Base-by-base conservation (phyloP, 2,113 vertebrate species). In the Leptobrachium leishanense region DNA sequence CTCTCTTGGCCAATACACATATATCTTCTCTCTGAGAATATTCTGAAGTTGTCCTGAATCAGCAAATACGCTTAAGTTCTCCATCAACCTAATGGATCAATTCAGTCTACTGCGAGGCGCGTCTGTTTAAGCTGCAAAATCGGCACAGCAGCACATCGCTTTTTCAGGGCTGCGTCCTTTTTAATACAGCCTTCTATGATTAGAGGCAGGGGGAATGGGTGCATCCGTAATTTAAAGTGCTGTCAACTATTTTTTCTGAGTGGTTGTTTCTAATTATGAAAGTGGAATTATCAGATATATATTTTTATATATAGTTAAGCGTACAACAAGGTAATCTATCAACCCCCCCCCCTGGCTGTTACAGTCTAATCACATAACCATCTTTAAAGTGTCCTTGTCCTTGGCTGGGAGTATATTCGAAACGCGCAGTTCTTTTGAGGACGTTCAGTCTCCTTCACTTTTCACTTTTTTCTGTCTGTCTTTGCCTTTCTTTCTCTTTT, bases 1-100 rank as follows among this genome's bases (percentile, higher is more conserved):
- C 90, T 92, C 92, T 92, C 20, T 89, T 87, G 91, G 87, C 85
- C 83, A 62, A 82, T 85, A 82, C 66, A 43, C 72, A 79, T 75
- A 84, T 64, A 57, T 76, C 75, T 7, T 3, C 7, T 39, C 72
- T 65, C 41, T 3, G 44, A 64, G 9, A 20, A 43, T 63, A 63
- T 81, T 67, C 69, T 1, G 40, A 9, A 59, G 1, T 57, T 81
- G 71, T 81, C 44, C 10, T 6, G 74, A 6, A 67, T 41, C 44
- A n/a, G 57, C 43, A 42, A 41, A 74, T 75, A 0, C 65, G 0
- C 62, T 83, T 79, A 3, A 1, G 2, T 81, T 84, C 82, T 74
- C 72, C 83, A 64, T 72, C 68, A 63, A 67, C 2, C 65, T 50
- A 73, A 44, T 43, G 74, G 78, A 3, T 72, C 65, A 72, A 78